Conservation (phyloP, 2,113 vertebrate species). For the Fregata magnificens region DNA sequence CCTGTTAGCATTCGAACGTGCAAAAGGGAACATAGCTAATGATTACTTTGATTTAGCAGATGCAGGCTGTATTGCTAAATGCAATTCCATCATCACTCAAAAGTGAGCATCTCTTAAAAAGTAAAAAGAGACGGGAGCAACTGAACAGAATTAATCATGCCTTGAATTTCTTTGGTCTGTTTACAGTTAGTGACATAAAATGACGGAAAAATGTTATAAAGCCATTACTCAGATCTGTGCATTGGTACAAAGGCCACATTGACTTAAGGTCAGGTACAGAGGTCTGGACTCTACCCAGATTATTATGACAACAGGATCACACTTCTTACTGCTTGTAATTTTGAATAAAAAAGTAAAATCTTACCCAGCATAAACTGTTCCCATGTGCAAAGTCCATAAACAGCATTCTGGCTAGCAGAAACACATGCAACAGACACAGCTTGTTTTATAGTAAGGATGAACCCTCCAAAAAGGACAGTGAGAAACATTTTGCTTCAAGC, state of each 20-base stretch:
- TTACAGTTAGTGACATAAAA: not conserved
- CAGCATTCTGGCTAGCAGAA: not conserved
- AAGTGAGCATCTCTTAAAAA: not conserved
- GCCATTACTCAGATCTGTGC: not conserved
- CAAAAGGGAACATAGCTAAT: not conserved
- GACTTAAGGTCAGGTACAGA: not conserved
- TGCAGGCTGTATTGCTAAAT: slow-evolving; percentile 14
- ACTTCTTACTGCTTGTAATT: not conserved
- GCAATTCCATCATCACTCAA: slow-evolving; percentile 3
- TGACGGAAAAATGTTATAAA: not conserved
- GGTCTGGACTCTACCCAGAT: not conserved
- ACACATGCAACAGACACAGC: not conserved
- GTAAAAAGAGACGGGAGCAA: not conserved
- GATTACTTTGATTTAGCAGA: slow-evolving; percentile 9
- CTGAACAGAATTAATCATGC: not conserved
- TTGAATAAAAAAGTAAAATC: not conserved
- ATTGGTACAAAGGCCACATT: not conserved
- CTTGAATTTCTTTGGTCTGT: not conserved
- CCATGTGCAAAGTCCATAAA: not conserved
- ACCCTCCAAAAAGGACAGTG: not conserved
- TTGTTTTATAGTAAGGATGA: not conserved
- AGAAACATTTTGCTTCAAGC: not conserved
- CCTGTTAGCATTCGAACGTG: not conserved
- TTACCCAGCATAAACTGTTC: not conserved
- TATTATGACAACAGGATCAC: not conserved